Base-by-base conservation (phyloP, 2,888 invertebrate genomes). In the Bombyx huttoni region DNA sequence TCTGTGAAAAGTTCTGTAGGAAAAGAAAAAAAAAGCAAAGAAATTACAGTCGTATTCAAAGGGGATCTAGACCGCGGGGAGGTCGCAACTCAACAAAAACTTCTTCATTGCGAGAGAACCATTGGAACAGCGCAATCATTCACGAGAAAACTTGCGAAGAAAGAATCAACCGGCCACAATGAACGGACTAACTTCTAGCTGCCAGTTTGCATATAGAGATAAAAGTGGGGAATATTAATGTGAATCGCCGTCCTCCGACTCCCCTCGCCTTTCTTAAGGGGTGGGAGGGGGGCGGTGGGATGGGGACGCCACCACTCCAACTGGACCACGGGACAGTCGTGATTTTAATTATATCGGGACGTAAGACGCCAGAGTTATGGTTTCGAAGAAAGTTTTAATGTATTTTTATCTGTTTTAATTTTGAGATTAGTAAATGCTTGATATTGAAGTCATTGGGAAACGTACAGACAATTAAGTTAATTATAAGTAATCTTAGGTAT, bases 131-230 rank as follows among this genome's bases (percentile, higher is more conserved):
- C 83, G 84, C 85, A 87, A 87, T 87, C 85, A 86, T 85, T 84
- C 85, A 78, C 64, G 61, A 65, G 67, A 70, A 71, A 81, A 81
- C 69, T 78, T 73, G 66, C 69, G 65, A 64, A 73, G 65, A 72
- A 78, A 75, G 81, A 85, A 84, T 84, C 85, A 81, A 76, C 78
- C 75, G 73, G 76, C 81, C 82, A 86, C 87, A 87, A 87, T 88
- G 87, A 86, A 77, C 75, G 76, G 78, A 77, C 79, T 72, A 84
- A 84, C 75, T 81, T 81, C 79, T 78, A 78, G 76, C 81, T 80
- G 85, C 87, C 87, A 86, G 87, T 88, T 88, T 87, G 88, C 88
- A 88, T 88, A 87, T 87, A 88, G 88, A 88, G 88, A 88, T 88
- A 88, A 88, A 88, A 88, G 87, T 86, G 80, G 86, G 85, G 88